Conservation (phyloP, 1,140 invertebrate species). For the Arion vulgaris region DNA sequence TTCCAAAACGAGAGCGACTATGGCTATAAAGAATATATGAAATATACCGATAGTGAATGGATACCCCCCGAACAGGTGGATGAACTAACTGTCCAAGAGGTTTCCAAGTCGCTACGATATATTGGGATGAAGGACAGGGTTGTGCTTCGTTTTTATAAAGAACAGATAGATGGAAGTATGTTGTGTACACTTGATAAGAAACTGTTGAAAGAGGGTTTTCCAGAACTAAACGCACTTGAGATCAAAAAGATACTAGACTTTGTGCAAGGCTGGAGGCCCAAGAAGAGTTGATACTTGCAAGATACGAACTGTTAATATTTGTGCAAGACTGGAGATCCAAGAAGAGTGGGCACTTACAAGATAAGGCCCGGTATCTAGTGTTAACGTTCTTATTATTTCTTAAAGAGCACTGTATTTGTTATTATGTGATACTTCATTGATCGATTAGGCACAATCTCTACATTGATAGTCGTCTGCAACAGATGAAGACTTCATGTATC, state of each 20-base stretch:
- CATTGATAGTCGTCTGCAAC: no score
- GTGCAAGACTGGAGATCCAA: no score
- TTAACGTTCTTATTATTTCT: no score
- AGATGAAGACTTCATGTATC: no score
- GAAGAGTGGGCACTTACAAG: no score
- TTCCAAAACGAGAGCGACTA: conserved; percentile 65
- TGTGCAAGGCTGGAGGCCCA: conserved; percentile 68
- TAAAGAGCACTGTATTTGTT: no score
- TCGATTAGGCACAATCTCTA: no score
- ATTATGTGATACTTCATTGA: no score
- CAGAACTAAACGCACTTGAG: conserved; percentile 68
- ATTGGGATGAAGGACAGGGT: conserved; percentile 70
- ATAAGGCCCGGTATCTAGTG: no score
- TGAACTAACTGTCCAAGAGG: conserved; percentile 60
- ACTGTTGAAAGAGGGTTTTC: conserved; percentile 67
- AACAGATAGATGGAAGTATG: conserved; percentile 69
- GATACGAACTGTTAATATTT: no score
- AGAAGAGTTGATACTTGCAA: conserved; percentile 55
- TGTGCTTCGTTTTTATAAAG: conserved; percentile 64
- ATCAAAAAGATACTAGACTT: conserved; percentile 70
- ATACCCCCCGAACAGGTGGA: conserved; percentile 60
- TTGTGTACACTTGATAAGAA: conserved; percentile 63
- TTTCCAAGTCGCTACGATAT: conserved; percentile 64
- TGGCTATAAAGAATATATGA: conserved; percentile 49
- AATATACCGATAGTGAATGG: conserved; percentile 50